These are phyloP conservation scores for Toxotes jaculatrix DNA, from an alignment of 2,113 vertebrate species.

Conservation along the genomic window DNA sequence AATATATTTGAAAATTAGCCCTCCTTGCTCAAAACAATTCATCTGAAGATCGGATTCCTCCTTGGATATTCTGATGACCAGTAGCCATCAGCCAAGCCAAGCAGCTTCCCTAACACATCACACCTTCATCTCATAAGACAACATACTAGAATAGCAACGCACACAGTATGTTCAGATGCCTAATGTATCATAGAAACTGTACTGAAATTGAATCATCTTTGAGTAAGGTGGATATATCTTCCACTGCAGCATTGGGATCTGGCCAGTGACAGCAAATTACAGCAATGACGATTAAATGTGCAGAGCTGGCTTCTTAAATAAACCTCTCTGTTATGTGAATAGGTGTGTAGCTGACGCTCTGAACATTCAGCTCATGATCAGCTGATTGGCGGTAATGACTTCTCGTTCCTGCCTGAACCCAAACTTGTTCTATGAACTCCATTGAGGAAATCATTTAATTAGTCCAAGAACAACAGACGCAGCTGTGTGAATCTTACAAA, in stretches of 20 bases:
- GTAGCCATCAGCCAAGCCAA: neutral
- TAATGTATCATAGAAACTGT: neutral
- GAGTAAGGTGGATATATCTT: neutral
- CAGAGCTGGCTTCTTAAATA: neutral
- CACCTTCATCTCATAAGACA: neutral
- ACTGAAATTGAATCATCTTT: neutral
- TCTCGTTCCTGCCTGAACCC: neutral
- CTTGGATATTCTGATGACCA: too few species aligned
- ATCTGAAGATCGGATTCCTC: neutral
- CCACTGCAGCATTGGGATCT: neutral
- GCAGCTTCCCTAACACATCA: neutral
- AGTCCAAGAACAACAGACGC: constrained; percentile 39
- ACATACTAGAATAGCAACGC: too few species aligned
- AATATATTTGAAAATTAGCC: neutral
- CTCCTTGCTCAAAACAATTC: neutral
- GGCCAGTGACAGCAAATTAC: constrained; percentile 1
- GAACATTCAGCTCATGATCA: constrained; percentile 17
- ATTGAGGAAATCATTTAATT: constrained; percentile 30
- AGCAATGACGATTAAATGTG: neutral
- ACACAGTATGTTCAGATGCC: neutral
- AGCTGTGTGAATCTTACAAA: constrained; percentile 20
- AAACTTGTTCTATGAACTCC: constrained; percentile 15
- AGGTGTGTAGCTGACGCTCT: neutral
- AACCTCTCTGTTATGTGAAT: neutral
- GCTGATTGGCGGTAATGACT: constrained; percentile 24